Conservation (phyloP, 2,797 vertebrate species). For the Bufotes viridis region DNA sequence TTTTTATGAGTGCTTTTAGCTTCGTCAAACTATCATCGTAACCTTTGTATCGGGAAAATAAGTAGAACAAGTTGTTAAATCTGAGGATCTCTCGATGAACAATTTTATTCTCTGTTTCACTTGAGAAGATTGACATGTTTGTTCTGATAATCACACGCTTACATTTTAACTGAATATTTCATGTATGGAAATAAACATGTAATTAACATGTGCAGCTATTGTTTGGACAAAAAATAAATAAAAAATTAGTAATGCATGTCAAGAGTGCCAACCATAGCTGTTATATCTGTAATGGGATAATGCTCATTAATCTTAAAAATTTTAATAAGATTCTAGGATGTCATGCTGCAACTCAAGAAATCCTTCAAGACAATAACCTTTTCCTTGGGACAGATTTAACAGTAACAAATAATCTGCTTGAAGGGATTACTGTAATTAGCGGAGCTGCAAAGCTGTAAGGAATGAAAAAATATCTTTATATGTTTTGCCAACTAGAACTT, state of each 20-base stretch:
- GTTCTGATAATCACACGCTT: neutral
- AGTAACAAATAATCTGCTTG: neutral
- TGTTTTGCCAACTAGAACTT: neutral
- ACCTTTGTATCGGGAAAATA: neutral
- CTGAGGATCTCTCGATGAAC: neutral
- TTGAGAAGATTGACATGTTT: slow-evolving; percentile 6
- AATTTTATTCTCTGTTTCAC: neutral
- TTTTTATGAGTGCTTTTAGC: neutral
- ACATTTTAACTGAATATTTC: neutral
- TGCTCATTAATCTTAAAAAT: neutral
- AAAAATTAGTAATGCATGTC: neutral
- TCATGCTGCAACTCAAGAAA: neutral
- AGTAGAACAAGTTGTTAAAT: neutral
- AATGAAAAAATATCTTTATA: neutral
- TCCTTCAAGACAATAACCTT: neutral
- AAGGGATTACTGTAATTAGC: neutral
- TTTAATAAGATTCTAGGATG: neutral
- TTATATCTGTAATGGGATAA: neutral
- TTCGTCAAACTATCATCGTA: neutral
- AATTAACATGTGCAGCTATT: neutral
- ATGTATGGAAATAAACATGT: neutral
- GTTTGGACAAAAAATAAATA: neutral
- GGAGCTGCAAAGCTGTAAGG: neutral
- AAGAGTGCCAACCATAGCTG: neutral
- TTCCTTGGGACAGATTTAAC: slow-evolving; percentile 10